Evolutionary conservation across 2,888 invertebrate species (phyloP), one percentile per base, ranked within the genome.

Genomic region (Agrypnus murinus): DNA sequence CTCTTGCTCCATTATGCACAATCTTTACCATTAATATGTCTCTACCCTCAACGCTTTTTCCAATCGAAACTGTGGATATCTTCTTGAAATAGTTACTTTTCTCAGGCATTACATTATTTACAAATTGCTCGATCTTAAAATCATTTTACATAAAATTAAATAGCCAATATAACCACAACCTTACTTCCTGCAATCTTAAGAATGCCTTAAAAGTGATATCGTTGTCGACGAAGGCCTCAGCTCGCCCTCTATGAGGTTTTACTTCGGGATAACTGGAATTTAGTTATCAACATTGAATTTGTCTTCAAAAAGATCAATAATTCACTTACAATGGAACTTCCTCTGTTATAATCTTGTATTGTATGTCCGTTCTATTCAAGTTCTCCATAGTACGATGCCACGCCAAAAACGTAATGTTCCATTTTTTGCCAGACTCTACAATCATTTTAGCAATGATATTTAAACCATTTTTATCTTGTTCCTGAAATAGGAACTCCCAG

Each of bases 21-120:
- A 55, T 55, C 10, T 55, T 55, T 32, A 55, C 34, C 55, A 55
- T 36, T 14, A 15, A 4, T 2, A 55, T 36, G 8, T 14, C 15
- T 15, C 36, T 14, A 36, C 36, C 36, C 14, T 55, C 14, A 2
- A 55, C 1, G 2, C 15, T 36, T 10, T 15, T 55, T n/a, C 55
- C 55, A 36, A 55, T 55, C 34, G 32, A 32, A 10, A 2, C 15
- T 25, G 34, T 15, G 1, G 32, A 34, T 55, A 55, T 34, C 12
- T 34, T 55, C 32, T 34, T 55, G 25, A 6, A 0, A n/a, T n/a
- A n/a, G n/a, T n/a, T n/a, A n/a, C n/a, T n/a, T n/a, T n/a, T n/a
- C n/a, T n/a, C n/a, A n/a, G n/a, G n/a, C n/a, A n/a, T n/a, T n/a
- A n/a, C n/a, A n/a, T n/a, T n/a, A n/a, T n/a, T n/a, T n/a, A n/a